Base-by-base conservation (phyloP, 1,140 invertebrate species). In the Saccostrea glomerata region DNA sequence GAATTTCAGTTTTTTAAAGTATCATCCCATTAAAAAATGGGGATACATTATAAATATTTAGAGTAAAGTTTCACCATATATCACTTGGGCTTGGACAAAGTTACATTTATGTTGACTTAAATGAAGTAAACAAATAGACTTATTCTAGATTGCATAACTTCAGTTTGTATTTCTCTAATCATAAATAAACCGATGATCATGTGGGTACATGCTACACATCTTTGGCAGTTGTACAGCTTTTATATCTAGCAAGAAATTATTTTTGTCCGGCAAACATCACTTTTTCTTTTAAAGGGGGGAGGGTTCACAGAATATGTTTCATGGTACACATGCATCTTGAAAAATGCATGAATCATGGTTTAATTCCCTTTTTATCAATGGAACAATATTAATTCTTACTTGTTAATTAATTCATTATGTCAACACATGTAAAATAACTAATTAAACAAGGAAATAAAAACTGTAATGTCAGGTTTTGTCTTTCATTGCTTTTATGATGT, bases 101-200 rank as follows among this genome's bases (percentile, higher is more conserved):
- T 25, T 25, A 77, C 70, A 73, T 36, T 73, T 3, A 25, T 77
- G 70, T 77, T 77, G 25, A 77, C 70, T 77, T 36, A 77, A 77
- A 36, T 77, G 70, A 77, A 77, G 70, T 36, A 77, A 36, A 77
- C 25, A 77, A 77, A 77, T 30, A 77, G 70, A 36, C 30, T 77
- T 77, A 77, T 77, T 25, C 7, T 36, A 30, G 58, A 25, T 77
- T 77, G 70, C 70, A 77, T 77, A 77, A 77, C 25, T 12, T 30
- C 70, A 13, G 25, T 77, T 36, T 77, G 70, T 36, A 25, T 15
- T 77, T 77, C 25, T 36, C 30, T 15, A 36, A 36, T 25, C 23
- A 77, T 36, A 77, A 77, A 77, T 63, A 20, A 17, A 20, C 17
- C 17, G 58, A 20, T 13, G 3, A 60, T 60, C 58, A 60, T 4